Conservation (phyloP, 2,888 invertebrate genomes). For the Limnephilus auricula region DNA sequence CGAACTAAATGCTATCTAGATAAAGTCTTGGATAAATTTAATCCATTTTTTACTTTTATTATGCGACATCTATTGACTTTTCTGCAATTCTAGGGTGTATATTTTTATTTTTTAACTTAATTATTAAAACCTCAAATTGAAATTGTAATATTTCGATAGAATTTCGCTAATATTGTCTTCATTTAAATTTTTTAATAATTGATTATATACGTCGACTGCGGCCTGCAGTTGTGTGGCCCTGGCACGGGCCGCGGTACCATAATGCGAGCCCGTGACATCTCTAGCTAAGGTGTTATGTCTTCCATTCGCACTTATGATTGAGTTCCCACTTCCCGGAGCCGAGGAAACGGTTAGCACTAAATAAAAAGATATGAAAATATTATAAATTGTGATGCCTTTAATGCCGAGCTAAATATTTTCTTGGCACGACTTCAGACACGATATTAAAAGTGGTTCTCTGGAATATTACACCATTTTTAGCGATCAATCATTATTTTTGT, state of each 20-base stretch:
- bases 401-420: background rate
- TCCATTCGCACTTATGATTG: conserved; percentile 32
- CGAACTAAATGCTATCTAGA: no score
- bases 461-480: background rate
- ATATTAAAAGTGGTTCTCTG: background rate
- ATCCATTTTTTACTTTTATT: no score
- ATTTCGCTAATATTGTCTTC: no score
- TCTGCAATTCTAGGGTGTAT: no score
- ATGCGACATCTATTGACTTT: no score
- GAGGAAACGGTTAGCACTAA: conserved; percentile 19
- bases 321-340: conserved; percentile 27
- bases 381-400: conserved; percentile 3
- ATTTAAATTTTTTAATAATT: no score
- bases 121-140: no score
- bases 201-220: background rate
- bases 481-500: background rate
- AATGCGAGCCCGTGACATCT: background rate
- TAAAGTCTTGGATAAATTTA: no score
- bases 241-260: background rate
- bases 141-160: no score
- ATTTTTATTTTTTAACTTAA: no score
- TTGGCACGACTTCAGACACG: conserved; percentile 10
- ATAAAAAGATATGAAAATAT: conserved; percentile 32
- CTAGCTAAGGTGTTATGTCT: conserved; percentile 8
- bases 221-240: background rate